Evolutionary conservation across 92 coral and sea anemone species (phyloP).

Genomic region (Epizoanthus illoricatus): DNA sequence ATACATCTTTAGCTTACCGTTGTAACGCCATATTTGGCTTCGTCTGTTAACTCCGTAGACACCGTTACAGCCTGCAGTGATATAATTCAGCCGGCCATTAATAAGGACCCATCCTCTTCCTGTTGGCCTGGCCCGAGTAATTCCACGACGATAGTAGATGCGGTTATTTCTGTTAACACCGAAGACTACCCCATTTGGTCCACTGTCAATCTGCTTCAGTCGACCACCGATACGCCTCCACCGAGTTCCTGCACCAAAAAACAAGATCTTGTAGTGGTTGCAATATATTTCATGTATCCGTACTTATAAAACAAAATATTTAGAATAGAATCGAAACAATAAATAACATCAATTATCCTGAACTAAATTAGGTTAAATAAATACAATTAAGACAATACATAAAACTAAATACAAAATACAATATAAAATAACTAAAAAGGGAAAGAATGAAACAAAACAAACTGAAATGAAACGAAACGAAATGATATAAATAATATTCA

Average conservation of each 20-base stretch:
- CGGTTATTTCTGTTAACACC: conserved; percentile 19
- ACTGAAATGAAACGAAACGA: no score
- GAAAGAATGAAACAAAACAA: no score
- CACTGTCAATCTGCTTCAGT: conserved; percentile 43
- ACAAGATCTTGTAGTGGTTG: background rate
- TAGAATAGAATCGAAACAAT: no score
- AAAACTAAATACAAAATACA: no score
- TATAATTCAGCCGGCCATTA: conserved; percentile 20
- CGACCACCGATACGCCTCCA: conserved; percentile 26
- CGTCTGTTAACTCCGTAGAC: conserved; percentile 28
- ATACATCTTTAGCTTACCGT: background rate
- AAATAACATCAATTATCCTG: no score
- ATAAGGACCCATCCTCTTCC: conserved; percentile 36
- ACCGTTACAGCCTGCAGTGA: conserved; percentile 44
- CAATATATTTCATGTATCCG: no score
- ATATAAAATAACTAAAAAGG: no score
- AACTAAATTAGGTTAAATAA: no score
- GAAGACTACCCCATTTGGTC: conserved; percentile 44
- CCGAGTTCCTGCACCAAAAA: background rate
- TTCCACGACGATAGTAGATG: conserved; percentile 40
- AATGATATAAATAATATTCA: no score
- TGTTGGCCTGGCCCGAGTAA: conserved; percentile 1
- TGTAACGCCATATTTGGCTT: conserved; percentile 17
- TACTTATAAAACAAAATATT: no score
- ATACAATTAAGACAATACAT: no score